Conservation (phyloP, 2,113 vertebrate genomes). For the Ochotona princeps region DNA sequence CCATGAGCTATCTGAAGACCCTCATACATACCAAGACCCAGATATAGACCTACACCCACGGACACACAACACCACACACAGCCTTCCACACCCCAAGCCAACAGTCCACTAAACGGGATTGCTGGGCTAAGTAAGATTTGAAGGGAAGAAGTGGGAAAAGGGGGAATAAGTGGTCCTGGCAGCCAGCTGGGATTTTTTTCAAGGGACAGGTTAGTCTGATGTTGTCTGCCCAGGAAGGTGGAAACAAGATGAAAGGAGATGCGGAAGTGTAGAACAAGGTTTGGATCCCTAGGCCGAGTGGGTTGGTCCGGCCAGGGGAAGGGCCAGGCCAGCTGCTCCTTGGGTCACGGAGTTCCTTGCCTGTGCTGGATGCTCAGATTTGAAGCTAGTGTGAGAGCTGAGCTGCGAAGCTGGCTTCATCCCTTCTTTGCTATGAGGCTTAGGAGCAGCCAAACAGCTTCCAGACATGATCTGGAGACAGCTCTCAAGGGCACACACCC, state of each 20-base stretch:
- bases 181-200: background rate
- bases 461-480: background rate
- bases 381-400: no score
- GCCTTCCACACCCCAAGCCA: background rate
- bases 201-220: background rate
- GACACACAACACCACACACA: background rate
- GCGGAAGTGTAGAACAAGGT: background rate
- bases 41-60: background rate
- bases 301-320: no score
- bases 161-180: background rate
- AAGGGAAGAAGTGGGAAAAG: background rate
- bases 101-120: background rate
- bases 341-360: accelerated
- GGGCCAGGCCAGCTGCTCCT: background rate
- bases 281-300: no score
- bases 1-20: no score
- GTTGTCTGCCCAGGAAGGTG: background rate
- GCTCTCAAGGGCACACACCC: background rate
- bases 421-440: background rate
- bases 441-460: background rate
- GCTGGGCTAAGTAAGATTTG: background rate
- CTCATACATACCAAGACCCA: background rate
- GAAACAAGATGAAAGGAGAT: background rate
- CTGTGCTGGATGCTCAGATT: background rate
- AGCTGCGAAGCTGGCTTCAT: background rate